Evolutionary conservation across 2,113 vertebrate species (phyloP).

Genomic region (Lonchura striata): DNA sequence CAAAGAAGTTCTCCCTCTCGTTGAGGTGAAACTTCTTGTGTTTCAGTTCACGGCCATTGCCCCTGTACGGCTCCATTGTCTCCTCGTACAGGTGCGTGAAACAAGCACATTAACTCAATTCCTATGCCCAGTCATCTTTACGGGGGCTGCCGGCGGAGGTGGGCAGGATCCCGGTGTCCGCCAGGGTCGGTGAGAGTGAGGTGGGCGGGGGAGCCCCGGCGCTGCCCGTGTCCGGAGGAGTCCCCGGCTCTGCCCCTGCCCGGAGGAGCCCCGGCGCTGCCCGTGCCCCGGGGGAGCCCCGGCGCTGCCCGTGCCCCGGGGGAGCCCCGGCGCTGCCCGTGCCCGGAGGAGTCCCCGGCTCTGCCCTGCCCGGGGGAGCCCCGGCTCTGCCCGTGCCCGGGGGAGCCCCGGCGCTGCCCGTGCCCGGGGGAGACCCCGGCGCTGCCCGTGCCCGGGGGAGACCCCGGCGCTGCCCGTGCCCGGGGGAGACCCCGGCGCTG

Average conservation of each 20-base stretch:
- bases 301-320: background rate
- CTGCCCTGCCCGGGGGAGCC: background rate
- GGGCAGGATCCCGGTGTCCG: background rate
- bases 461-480: background rate
- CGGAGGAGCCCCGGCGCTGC: too few relatives aligned
- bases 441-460: background rate
- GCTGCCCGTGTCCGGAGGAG: background rate
- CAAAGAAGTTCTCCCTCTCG: background rate
- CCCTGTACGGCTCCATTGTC: background rate
- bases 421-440: background rate
- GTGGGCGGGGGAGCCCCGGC: background rate
- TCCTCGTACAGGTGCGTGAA: background rate
- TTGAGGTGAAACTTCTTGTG: background rate
- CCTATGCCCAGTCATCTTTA: background rate
- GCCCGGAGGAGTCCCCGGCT: background rate
- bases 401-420: background rate
- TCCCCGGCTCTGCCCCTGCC: background rate
- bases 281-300: background rate
- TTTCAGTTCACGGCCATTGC: background rate
- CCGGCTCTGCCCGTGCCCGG: background rate
- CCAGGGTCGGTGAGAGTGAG: accelerated
- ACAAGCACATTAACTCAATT: background rate
- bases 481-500: too few relatives aligned
- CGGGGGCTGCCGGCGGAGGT: background rate
- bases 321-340: too few relatives aligned